Conservation (phyloP, 2,797 vertebrate species). For the Semotilus atromaculatus region DNA sequence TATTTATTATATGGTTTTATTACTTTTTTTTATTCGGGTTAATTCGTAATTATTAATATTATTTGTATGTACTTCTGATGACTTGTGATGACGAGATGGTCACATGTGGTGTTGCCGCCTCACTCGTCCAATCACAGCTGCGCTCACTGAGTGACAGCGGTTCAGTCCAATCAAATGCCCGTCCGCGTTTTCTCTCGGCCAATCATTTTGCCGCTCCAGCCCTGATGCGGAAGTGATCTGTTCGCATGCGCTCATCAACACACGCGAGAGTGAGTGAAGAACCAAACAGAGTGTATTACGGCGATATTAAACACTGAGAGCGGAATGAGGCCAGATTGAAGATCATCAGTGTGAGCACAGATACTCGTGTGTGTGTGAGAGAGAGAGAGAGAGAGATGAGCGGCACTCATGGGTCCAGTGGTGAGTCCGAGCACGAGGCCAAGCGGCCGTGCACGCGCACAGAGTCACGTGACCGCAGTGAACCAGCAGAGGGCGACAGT, state of each 20-base stretch:
- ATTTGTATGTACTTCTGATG: background rate
- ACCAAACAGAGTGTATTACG: background rate
- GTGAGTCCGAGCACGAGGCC: background rate
- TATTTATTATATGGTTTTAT: background rate
- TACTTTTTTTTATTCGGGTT: background rate
- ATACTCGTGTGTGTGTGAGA: no score
- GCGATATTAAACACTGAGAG: background rate
- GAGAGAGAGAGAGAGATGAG: conserved; percentile 22
- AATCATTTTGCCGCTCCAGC: conserved; percentile 31
- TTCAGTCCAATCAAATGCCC: conserved; percentile 11
- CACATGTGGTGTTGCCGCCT: background rate
- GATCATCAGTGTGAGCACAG: background rate
- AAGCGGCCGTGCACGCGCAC: conserved; percentile 22
- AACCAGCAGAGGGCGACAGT: conserved; percentile 14
- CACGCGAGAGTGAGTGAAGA: background rate
- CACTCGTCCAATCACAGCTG: background rate
- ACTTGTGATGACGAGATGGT: background rate
- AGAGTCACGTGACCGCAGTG: background rate
- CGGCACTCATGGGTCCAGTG: background rate
- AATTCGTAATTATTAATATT: background rate
- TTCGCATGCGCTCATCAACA: background rate
- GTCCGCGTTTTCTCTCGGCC: conserved; percentile 35
- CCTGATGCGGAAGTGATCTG: conserved; percentile 33
- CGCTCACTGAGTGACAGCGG: conserved; percentile 3
- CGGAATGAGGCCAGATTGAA: background rate